phyloP scores from a whole-genome alignment of 2,113 vertebrate species.

The Aix galericulata region DNA sequence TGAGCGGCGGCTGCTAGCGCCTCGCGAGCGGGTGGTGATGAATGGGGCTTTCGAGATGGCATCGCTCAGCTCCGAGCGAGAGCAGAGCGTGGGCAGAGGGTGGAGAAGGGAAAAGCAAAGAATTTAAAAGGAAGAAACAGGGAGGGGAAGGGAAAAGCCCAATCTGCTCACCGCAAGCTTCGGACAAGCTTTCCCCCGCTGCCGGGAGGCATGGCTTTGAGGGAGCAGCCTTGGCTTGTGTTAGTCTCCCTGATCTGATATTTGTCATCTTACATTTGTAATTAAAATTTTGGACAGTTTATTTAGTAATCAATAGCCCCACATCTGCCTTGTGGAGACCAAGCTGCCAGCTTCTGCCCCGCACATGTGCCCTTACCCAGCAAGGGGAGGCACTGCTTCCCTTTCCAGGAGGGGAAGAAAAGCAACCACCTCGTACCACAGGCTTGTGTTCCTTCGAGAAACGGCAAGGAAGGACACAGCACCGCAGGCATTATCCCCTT shows the following conservation, averaged over 20 bases:
- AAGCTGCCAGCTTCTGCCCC: neutral
- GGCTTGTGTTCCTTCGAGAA: neutral
- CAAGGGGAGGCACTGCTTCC: neutral
- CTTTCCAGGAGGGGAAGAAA: neutral
- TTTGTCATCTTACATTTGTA: neutral
- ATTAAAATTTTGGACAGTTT: neutral
- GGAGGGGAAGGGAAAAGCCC: neutral
- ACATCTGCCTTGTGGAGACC: neutral
- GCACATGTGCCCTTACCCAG: accelerated
- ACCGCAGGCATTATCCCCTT: accelerated
- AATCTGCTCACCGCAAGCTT: neutral
- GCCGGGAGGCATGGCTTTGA: neutral
- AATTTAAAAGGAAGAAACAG: neutral
- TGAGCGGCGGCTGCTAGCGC: neutral
- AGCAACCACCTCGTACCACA: accelerated
- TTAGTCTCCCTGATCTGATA: neutral
- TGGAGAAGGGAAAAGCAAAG: neutral
- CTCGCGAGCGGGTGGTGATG: constrained; percentile 24
- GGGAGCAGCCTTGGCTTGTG: accelerated
- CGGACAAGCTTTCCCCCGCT: accelerated
- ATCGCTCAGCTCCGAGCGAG: neutral
- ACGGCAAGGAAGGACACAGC: neutral
- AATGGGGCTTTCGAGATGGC: constrained; percentile 45
- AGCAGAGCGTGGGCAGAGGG: neutral
- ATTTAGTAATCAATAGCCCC: neutral